Base-by-base conservation (phyloP, 2,113 vertebrate species). In the Todiramphus saurophagus region DNA sequence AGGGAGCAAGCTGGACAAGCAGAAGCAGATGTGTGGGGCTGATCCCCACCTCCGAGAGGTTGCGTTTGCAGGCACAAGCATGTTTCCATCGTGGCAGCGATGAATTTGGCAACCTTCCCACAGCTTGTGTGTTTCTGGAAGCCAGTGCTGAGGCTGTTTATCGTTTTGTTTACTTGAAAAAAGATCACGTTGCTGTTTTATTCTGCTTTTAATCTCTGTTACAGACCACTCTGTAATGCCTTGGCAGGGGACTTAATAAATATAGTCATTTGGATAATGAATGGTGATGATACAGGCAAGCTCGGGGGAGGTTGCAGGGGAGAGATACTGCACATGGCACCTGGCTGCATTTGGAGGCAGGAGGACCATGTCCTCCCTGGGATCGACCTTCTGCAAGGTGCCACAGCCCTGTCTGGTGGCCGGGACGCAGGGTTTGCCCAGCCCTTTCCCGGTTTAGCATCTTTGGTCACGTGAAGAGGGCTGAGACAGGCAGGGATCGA, bases 231-330 rank as follows among this genome's bases (percentile, higher is more conserved):
- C 87, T 88, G 82, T 94, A 95, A 94, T 70, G 86, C 69, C 31
- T 86, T 93, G 90, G 94, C 92, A 97, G 87, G 79, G 27, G 46
- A 96, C 93, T 93, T 97, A 93, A 96, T 94, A 97, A 97, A 96
- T 95, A 83, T 31, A 96, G 90, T 93, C 82, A 88, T 97, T 96
- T 94, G 75, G 94, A 94, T 97, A 96, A 96, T 90, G 92, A 95
- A 93, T 93, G 90, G 86, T 88, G 72, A 90, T 94, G 95, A 88
- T 93, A 93, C 80, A 88, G 64, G 83, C 75, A 25, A 85, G 79
- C 94, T 83, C 5, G 0, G 46, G 66, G 55, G 76, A 94, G 58
- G 44, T 9, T 4, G 24, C 75, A 70, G 67, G 43, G 50, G 24
- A 86, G 55, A n/a, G 59, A 73, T 46, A 79, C 80, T 89, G 63